Conservation (phyloP, 2,888 invertebrate genomes). For the Junonia oenone region DNA sequence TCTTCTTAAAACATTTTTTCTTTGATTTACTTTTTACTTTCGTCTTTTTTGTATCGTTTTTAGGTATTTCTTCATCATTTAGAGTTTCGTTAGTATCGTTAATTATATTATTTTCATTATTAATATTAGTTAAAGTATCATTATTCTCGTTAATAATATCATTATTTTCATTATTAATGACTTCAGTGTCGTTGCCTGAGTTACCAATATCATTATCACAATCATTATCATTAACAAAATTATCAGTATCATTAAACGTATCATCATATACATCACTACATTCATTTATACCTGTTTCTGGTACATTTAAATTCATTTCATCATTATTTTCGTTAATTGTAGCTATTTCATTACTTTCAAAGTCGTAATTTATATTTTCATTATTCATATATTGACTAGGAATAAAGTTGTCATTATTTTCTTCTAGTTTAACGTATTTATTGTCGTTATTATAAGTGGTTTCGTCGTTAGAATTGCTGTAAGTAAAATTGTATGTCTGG, state of each 20-base stretch:
- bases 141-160: constrained; percentile 15
- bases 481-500: constrained; percentile 29
- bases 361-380: not conserved
- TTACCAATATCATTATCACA: not conserved
- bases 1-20: constrained; percentile 45
- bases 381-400: not conserved
- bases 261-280: not conserved
- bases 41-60: not conserved
- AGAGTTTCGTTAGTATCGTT: constrained; percentile 13
- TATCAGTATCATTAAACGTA: not conserved
- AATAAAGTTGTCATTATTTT: constrained; percentile 30
- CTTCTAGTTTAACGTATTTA: constrained; percentile 38
- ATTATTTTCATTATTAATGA: constrained; percentile 27
- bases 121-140: no score
- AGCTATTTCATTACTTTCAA: not conserved
- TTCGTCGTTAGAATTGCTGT: constrained; percentile 32
- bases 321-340: not conserved
- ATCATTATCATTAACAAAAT: not conserved
- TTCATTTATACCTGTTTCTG: not conserved
- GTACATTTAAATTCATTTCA: not conserved
- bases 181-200: constrained; percentile 16
- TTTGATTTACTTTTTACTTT: constrained; percentile 26
- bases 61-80: constrained; percentile 8
- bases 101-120: constrained; percentile 19
- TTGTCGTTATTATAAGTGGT: constrained; percentile 29